Conservation (phyloP, 2,113 vertebrate species). For the Helogale parvula region DNA sequence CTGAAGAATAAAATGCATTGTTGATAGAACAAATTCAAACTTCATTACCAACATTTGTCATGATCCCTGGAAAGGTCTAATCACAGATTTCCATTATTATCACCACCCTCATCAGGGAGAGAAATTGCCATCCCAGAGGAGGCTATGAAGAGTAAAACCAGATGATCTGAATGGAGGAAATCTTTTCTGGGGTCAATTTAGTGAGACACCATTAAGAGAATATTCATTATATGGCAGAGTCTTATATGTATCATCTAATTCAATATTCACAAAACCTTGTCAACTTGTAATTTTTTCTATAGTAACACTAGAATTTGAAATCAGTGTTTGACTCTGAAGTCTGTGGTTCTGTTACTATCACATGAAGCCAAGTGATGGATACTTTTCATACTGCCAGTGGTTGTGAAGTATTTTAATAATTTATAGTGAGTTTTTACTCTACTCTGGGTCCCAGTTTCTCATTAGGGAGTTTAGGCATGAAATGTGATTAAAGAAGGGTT, state of each 20-base stretch:
- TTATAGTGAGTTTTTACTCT: background rate
- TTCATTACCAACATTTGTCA: background rate
- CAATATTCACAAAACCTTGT: background rate
- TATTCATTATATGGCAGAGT: background rate
- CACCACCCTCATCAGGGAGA: background rate
- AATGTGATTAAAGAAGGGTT: background rate
- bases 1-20: background rate
- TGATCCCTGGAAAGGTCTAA: background rate
- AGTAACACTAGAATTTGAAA: conserved; percentile 1
- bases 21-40: background rate
- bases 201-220: background rate
- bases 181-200: background rate
- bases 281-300: background rate
- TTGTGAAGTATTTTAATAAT: background rate
- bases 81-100: conserved; percentile 11
- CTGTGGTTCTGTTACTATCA: background rate
- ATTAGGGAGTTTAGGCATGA: background rate
- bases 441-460: background rate
- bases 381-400: background rate
- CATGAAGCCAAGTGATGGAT: background rate
- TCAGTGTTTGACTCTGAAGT: background rate
- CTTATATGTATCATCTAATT: background rate
- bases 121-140: background rate
- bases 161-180: background rate
- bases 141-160: background rate